phyloP scores from a whole-genome alignment of 2,888 invertebrate species.

The Chamaedrilus cognettii region DNA sequence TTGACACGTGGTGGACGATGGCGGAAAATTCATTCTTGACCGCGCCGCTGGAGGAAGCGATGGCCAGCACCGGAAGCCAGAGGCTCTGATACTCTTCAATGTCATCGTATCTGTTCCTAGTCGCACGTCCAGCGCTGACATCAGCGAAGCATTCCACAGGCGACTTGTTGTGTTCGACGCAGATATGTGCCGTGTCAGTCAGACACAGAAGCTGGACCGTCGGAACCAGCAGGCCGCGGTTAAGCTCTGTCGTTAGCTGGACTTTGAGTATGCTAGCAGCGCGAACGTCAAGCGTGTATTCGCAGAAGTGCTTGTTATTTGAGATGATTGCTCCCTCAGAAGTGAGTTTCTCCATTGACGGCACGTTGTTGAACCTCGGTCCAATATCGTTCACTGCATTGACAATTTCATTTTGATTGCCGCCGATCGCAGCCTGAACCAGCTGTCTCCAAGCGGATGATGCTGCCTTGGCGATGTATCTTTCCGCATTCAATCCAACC shows the following conservation, averaged over 20 bases:
- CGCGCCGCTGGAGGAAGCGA: slow-evolving; percentile 46
- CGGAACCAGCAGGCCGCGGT: slow-evolving; percentile 44
- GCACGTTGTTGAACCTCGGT: neutral
- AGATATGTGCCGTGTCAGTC: slow-evolving; percentile 47
- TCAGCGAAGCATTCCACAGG: slow-evolving; percentile 43
- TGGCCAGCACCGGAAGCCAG: slow-evolving; percentile 46
- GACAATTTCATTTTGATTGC: neutral
- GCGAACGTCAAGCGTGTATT: slow-evolving; percentile 33
- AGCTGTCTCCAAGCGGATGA: slow-evolving; percentile 13
- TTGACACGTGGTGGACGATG: slow-evolving; percentile 43
- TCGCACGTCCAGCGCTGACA: neutral
- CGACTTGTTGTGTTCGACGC: slow-evolving; percentile 46
- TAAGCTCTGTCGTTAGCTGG: slow-evolving; percentile 43
- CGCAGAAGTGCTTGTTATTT: slow-evolving; percentile 27
- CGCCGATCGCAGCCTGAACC: neutral
- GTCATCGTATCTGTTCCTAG: slow-evolving; percentile 37
- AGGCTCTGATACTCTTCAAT: slow-evolving; percentile 42
- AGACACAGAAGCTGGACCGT: slow-evolving; percentile 47
- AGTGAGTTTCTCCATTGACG: slow-evolving; percentile 15
- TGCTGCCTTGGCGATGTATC: neutral
- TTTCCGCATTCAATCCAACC: slow-evolving; percentile 7
- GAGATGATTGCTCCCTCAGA: slow-evolving; percentile 33
- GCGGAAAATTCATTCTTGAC: slow-evolving; percentile 41
- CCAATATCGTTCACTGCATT: neutral
- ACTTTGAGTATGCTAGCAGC: slow-evolving; percentile 41